Evolutionary conservation across 2,113 vertebrate species (phyloP), one percentile per base, ranked within the genome.

Genomic region (Lontra canadensis): DNA sequence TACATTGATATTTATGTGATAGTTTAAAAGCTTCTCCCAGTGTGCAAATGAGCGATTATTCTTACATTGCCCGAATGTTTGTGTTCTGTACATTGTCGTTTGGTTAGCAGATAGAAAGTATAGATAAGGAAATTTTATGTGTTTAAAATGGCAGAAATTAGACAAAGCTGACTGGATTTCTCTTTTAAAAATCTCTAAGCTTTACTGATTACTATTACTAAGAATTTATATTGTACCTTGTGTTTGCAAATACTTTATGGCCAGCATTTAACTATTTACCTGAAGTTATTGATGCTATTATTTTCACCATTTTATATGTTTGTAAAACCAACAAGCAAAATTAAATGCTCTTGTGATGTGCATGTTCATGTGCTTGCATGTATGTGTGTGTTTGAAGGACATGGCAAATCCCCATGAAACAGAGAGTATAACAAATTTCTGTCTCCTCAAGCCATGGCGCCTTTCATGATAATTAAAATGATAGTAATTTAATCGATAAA

Each of bases 191-290:
- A 90, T 67, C 36, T n/a, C 7, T 83, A 76, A 4, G 34, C 83
- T 96, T 96, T 90, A 55, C 74, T 95, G 97, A 97, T 95, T 94
- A 63, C 74, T 94, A 69, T 95, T 96, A 96, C 96, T 97, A 94
- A 96, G 74, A 80, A 90, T 94, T 92, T 90, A 94, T 92, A 71
- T 65, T 59, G 31, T 74, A 80, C 7, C 88, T 91, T 73, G 31
- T 90, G 29, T 97, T 96, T 95, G 71, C 15, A 87, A 92, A 95
- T 85, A 49, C 80, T 97, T 97, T 92, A 95, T 18, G 55, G 31
- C 12, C 29, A 88, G 31, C 61, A 92, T 92, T 96, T 95, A 97
- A 52, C 90, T 76, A 69, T 81, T 94, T 97, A 94, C 69, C 87
- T 95, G n/a, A 15, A 15, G 83, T 84, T 95, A 97, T 52, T 90